Conservation (phyloP, 2,797 vertebrate genomes). For the Poeciliopsis gracilis region DNA sequence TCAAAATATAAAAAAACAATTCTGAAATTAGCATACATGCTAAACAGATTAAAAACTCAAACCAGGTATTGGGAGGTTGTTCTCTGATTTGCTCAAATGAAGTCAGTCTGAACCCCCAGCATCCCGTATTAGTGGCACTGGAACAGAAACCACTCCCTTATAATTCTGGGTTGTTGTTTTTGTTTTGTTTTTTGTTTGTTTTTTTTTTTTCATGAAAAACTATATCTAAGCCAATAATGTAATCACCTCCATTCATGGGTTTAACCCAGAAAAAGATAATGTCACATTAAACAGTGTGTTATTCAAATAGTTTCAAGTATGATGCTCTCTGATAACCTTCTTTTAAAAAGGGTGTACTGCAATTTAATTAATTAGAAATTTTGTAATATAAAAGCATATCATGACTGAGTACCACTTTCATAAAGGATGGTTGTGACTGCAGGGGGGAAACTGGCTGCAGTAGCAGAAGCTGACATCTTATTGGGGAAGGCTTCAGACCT, state of each 20-base stretch:
- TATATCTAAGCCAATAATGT: background rate
- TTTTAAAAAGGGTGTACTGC: background rate
- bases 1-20: background rate
- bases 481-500: slow-evolving; percentile 14
- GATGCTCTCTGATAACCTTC: background rate
- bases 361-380: slow-evolving; percentile 4
- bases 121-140: background rate
- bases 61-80: background rate
- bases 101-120: background rate
- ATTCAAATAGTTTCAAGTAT: background rate
- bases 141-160: background rate
- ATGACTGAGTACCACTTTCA: background rate
- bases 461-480: slow-evolving; percentile 2
- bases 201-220: background rate
- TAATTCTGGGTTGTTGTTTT: background rate
- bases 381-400: slow-evolving; percentile 7
- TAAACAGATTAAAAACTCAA: background rate
- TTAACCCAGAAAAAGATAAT: background rate
- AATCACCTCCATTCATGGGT: background rate
- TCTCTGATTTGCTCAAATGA: background rate
- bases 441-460: background rate
- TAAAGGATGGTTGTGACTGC: slow-evolving; percentile 4
- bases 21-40: background rate
- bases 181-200: too few relatives aligned
- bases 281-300: background rate